Conservation (phyloP, 2,113 vertebrate genomes). For the Vimba vimba region DNA sequence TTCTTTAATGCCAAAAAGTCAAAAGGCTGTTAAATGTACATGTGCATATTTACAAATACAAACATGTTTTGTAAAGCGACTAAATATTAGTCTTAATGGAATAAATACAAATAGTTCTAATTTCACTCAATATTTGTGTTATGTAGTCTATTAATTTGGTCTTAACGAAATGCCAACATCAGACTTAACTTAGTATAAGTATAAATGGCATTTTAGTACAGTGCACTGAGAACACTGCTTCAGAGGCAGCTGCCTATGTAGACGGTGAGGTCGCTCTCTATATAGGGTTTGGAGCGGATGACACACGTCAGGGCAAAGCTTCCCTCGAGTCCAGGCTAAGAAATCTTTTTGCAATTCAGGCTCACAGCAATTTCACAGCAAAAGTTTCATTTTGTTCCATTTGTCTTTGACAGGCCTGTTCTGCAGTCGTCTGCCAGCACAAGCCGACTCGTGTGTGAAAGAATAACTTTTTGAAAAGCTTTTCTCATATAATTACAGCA, state of each 20-base stretch:
- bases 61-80: no score
- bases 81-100: no score
- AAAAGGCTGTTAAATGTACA: no score
- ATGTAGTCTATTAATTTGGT: no score
- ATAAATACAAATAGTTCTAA: no score
- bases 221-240: neutral
- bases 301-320: neutral
- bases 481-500: slow-evolving; percentile 68
- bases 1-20: neutral
- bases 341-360: slow-evolving; percentile 11
- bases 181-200: neutral
- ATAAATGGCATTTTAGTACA: neutral
- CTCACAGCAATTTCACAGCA: slow-evolving; percentile 21
- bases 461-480: slow-evolving; percentile 56
- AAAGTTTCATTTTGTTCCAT: slow-evolving; percentile 56
- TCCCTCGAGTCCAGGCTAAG: neutral
- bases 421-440: slow-evolving; percentile 60
- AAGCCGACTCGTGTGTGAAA: slow-evolving; percentile 46
- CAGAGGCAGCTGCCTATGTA: neutral
- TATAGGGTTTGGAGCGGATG: neutral
- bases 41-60: no score
- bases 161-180: no score
- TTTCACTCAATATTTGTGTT: no score
- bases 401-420: slow-evolving; percentile 55
- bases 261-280: neutral